Evolutionary conservation across 1,140 invertebrate genomes (phyloP), one percentile per base, ranked within the genome.

Genomic region (Megathymus violae): DNA sequence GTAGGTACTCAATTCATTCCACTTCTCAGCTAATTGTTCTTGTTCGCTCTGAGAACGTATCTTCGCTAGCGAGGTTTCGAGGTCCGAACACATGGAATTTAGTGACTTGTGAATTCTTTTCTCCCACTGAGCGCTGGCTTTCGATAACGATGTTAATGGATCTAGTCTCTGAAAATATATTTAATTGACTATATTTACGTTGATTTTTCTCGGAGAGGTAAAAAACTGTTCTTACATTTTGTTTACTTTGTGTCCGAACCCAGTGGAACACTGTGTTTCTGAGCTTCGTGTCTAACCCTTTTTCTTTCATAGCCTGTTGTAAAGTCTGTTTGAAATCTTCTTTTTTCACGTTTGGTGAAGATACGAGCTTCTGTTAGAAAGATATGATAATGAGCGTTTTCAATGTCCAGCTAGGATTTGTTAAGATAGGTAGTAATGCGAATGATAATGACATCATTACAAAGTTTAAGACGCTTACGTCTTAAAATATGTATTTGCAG

Each of bases 41-140:
- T 94, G 94, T 80, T 99, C 97, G 36, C 93, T 93, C 25, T 94
- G 94, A 1, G 94, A 92, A 73, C 98, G 89, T 38, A 95, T 92
- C 80, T 95, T 94, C 0, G 96, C 96, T 62, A 97, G 79, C 9
- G 95, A 94, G 4, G 96, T 94, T 67, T 96, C 96, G 22, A 99
- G 91, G 89, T 99, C 97, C 56, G 94, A 95, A 65, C 97, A 97
- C 96, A 99, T 98, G 1, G 97, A 97, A 91, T 98, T 98, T 27
- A 99, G 91, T 11, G 97, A 98, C 91, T 99, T 99, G 68, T 98
- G 95, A 58, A 99, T 97, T 64, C 97, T 93, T 74, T 97, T 95
- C 88, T 99, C 97, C 97, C 98, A 99, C 61, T 96, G 95, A 54
- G 95, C 94, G 89, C 97, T 97, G 4, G 96, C 94, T 88, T 97